phyloP scores from a whole-genome alignment of 1,140 invertebrate genomes.

The Lithobius niger region DNA sequence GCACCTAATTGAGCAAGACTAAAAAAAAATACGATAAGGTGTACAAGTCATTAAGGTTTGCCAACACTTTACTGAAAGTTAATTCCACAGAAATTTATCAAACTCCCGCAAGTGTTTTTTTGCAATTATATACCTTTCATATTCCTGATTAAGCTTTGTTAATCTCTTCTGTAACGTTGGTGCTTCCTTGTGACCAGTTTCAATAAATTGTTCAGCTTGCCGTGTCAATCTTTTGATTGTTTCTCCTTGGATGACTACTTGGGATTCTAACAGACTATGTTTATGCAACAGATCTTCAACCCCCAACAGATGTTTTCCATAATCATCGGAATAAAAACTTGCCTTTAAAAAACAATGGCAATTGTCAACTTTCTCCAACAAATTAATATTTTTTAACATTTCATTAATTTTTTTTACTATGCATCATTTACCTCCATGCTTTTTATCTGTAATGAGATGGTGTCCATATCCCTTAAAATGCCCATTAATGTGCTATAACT shows the following conservation, averaged over 20 bases:
- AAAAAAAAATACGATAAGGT: no score
- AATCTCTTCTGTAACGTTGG: constrained; percentile 51
- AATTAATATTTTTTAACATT: not conserved
- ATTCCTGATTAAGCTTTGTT: constrained; percentile 52
- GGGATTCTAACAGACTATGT: constrained; percentile 78
- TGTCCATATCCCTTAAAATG: constrained; percentile 82
- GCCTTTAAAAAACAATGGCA: constrained; percentile 34
- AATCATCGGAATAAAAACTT: constrained; percentile 72
- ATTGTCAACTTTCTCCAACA: not conserved
- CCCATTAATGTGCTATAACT: constrained; percentile 63
- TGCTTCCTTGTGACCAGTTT: constrained; percentile 43
- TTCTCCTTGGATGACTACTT: constrained; percentile 67
- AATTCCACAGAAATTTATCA: no score
- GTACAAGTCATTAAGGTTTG: no score
- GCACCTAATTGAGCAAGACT: constrained; percentile 49
- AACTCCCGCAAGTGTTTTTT: constrained; percentile 1
- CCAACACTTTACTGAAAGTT: no score
- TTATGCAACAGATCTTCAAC: constrained; percentile 89
- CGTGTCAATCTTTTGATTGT: constrained; percentile 60
- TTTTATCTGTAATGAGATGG: constrained; percentile 61
- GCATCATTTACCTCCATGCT: constrained; percentile 50
- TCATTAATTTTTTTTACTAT: constrained; percentile 2
- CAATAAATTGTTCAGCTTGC: constrained; percentile 33
- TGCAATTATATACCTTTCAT: constrained; percentile 47
- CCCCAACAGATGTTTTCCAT: constrained; percentile 77